These are phyloP conservation scores for Prionailurus viverrinus DNA, from an alignment of 2,113 vertebrate genomes.

Conservation along the genomic window DNA sequence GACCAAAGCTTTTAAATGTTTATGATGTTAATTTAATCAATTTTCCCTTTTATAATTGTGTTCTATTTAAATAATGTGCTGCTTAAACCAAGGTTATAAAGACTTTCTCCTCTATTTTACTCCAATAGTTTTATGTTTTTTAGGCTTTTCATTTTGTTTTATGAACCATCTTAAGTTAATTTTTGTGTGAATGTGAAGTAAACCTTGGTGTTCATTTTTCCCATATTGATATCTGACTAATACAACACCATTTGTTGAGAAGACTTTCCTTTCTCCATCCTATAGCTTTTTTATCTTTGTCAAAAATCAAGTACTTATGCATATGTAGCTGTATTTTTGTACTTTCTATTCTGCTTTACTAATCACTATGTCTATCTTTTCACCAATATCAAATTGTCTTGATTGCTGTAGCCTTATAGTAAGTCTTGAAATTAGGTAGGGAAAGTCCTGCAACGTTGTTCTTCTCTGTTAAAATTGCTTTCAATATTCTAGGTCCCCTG, in stretches of 20 bases:
- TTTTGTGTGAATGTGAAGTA: neutral
- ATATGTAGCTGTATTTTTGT: neutral
- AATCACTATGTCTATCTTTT: neutral
- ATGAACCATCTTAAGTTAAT: neutral
- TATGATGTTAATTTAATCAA: neutral
- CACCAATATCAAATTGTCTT: neutral
- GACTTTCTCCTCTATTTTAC: neutral
- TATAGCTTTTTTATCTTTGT: neutral
- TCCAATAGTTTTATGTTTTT: neutral
- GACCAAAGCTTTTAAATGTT: neutral
- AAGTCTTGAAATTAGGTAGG: neutral
- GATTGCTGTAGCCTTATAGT: neutral
- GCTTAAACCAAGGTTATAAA: neutral
- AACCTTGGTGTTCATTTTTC: neutral
- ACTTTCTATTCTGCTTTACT: neutral
- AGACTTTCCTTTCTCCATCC: neutral
- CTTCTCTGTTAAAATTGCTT: conserved; percentile 25
- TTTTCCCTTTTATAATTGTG: conserved; percentile 12
- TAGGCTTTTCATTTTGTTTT: neutral
- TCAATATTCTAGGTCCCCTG: neutral
- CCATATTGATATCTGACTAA: neutral
- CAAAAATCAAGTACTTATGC: conserved; percentile 29
- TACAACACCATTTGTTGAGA: neutral
- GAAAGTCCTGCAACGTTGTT: neutral
- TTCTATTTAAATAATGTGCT: neutral